A percentile compares a stretch with the other conserved stretches of the same genome.
Conservation (phyloP, 2,113 vertebrate species). For the Phylloscopus whistleri region DNA sequence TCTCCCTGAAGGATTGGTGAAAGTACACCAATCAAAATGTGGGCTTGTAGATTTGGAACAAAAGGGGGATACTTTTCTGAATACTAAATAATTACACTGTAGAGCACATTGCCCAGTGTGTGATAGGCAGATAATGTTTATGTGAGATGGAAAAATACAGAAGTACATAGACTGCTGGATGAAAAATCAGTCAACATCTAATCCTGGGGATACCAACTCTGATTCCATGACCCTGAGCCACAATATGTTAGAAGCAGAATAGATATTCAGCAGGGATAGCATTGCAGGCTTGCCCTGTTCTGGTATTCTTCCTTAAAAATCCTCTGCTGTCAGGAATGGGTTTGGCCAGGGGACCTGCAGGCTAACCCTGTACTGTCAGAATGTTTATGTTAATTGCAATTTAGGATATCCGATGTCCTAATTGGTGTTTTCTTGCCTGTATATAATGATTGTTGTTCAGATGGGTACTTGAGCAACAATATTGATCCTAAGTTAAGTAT, state of each 20-base stretch:
- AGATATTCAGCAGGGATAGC: neutral
- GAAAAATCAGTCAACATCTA: neutral
- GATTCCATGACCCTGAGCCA: neutral
- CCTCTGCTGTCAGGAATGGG: neutral
- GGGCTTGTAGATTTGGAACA: neutral
- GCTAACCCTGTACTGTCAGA: neutral
- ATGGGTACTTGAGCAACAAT: neutral
- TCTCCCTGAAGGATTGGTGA: neutral
- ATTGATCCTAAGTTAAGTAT: neutral
- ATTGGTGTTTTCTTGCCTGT: conserved; percentile 27
- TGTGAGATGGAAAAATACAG: neutral
- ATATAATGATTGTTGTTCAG: conserved; percentile 25
- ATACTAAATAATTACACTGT: neutral
- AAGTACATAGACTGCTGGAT: neutral
- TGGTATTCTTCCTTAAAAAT: neutral
- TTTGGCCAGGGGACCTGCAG: neutral
- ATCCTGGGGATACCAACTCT: neutral
- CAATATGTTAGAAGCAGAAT: neutral
- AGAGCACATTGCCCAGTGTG: neutral
- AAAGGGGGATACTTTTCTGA: neutral
- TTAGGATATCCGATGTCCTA: neutral
- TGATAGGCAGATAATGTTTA: neutral
- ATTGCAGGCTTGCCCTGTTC: neutral
- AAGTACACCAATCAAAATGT: neutral
- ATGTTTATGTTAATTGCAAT: neutral